Evolutionary conservation across 1,140 invertebrate species (phyloP), one percentile per base, ranked within the genome.

Genomic region (Caenorhabditis inopinata): DNA sequence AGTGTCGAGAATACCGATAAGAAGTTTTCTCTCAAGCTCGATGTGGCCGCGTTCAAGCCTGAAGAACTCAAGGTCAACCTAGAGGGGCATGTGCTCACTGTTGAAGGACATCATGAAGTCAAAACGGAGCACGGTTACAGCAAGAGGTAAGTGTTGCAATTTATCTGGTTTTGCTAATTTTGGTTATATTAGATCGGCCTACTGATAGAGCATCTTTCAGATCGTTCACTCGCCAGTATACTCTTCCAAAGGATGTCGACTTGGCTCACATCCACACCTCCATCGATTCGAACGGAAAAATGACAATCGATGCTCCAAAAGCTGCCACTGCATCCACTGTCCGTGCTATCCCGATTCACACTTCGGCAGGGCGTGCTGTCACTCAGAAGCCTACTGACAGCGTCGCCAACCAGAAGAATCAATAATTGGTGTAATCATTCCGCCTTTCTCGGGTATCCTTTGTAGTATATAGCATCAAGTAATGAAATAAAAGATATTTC

Each of bases 41-140:
- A 85, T 35, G 85, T 85, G 21, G 78, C 78, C 18, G 79, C 83
- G 47, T 85, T 86, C 76, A 82, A 81, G 32, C 85, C 85, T 4
- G 84, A 86, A 27, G 85, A 85, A 45, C 32, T 85, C 25, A 85
- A 85, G 58, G 85, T 85, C 21, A 83, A 84, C 58, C 79, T 85
- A 11, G 81, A 82, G 62, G 85, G 86, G 25, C 76, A 85, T 23
- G 42, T 83, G 32, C 49, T 85, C 38, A 81, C 86, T 16, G 80
- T 85, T 25, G 85, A 85, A 68, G 85, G 85, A 18, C 47, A 83
- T 12, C 85, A 86, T 73, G 85, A 85, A 29, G 78, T 80, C 48
- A 80, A 85, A 42, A 77, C 38, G 14, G 84, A 86, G 29, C 47
- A 80, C 46, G 46, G 46, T 9, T 58, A 21, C 51, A 68, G n/a